phyloP scores from a whole-genome alignment of 2,888 invertebrate species.

The Bhutanitis thaidina region DNA sequence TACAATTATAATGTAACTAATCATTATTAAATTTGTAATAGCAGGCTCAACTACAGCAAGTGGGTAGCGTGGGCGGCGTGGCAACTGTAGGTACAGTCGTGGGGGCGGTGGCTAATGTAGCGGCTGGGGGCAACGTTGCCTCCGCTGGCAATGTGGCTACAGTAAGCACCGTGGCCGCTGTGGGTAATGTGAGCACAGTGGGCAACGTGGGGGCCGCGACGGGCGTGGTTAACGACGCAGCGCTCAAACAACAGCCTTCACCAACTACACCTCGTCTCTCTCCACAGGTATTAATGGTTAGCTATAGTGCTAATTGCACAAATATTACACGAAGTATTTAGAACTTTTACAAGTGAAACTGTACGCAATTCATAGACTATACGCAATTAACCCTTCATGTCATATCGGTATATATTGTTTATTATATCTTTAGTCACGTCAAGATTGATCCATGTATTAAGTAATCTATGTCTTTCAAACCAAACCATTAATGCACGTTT shows the following conservation, averaged over 20 bases:
- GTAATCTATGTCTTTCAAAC: too few species aligned
- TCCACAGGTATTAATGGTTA: conserved; percentile 58
- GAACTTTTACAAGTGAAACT: too few species aligned
- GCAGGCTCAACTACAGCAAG: conserved; percentile 85
- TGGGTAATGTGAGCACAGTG: conserved; percentile 34
- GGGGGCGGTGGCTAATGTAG: conserved; percentile 30
- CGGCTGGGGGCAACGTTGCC: conserved; percentile 38
- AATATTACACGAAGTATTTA: too few species aligned
- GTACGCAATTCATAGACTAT: too few species aligned
- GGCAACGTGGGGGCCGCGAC: conserved; percentile 38
- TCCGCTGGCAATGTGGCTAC: conserved; percentile 33
- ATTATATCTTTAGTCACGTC: too few species aligned
- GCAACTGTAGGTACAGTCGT: conserved; percentile 42
- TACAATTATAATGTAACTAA: too few species aligned
- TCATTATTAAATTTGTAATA: too few species aligned
- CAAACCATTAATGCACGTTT: too few species aligned
- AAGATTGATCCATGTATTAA: too few species aligned
- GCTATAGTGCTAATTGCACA: background rate
- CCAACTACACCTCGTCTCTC: conserved; percentile 64
- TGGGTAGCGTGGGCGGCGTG: conserved; percentile 41
- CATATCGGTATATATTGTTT: too few species aligned
- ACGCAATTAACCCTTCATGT: too few species aligned
- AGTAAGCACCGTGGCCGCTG: conserved; percentile 31
- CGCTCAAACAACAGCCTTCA: conserved; percentile 65
- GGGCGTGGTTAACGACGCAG: conserved; percentile 46